Base-by-base conservation (phyloP, 2,888 invertebrate genomes). In the Siphonodentalium dalli region DNA sequence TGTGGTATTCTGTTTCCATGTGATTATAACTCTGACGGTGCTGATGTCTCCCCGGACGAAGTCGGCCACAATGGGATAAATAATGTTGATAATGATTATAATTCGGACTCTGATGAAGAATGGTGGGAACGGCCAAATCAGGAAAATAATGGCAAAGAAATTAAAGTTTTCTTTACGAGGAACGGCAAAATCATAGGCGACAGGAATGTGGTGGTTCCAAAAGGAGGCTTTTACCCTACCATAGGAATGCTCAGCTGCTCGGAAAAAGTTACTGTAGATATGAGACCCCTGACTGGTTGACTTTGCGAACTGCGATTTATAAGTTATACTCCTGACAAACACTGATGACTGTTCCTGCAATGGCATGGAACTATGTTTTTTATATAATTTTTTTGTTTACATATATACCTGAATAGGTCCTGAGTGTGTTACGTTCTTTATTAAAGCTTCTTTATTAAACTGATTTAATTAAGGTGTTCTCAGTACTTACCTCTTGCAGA, bases 1-100 rank as follows among this genome's bases (percentile, higher is more conserved):
- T 85, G 85, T 77, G 85, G 85, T 27, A 84, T 85, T 43, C 75
- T 84, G 49, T 85, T 85, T 63, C 84, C 85, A 1, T 69, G 79
- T 13, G 79, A 79, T 58, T 80, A 79, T 56, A 75, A 74, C 54
- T 70, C 71, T 46, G 74, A 75, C 38, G 65, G 63, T 18, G 72
- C 68, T 46, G 72, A 73, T 29, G 58, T 61, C 23, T 66, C 69
- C 18, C 66, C 67, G 11, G 71, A 75, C 35, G 73, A 71, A 35
- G 62, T 63, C 5, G 73, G 68, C 29, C 58, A 39, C 21, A 65
- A 58, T 39, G 54, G 57, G 33, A 60, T 44, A 21, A 60, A 66
- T 21, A 72, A 74, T 18, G 53, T 63, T 3, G 68, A 65, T 33
- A 66, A 67, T 4, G 77, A 76, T n/a, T 67, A 69, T 26, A 41